Base-by-base conservation (phyloP, 2,797 vertebrate genomes). In the Xiphorhynchus erythropygius region DNA sequence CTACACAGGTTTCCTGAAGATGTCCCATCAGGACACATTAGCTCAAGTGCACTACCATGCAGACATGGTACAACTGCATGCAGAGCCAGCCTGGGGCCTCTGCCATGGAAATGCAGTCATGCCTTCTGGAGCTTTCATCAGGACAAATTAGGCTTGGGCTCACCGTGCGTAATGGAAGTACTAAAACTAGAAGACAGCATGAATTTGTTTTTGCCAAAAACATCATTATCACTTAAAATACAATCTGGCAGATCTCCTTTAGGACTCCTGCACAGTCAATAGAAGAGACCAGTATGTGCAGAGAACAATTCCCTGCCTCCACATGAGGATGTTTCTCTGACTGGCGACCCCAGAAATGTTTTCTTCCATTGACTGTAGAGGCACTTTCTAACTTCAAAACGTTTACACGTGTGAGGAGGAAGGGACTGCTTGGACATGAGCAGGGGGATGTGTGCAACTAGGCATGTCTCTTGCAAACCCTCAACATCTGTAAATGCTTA, bases 401-500 rank as follows among this genome's bases (percentile, higher is more conserved):
- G 9, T 11, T 69, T 68, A 32, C 41, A 6, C 1, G 0, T n/a
- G 25, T 56, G 44, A 85, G 75, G 46, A 83, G 60, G 73, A 70
- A 80, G 42, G 64, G 52, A 53, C 67, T 93, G 33, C 57, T 77
- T 65, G 76, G 89, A 89, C 75, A 85, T 32, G 68, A 68, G 84
- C 71, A 87, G 65, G 77, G 75, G 47, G 18, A 47, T 69, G 63
- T 88, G 70, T 73, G 49, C 80, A 86, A 12, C 50, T 3, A 5
- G 79, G 44, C 74, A 90, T 78, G 47, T 88, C 62, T 92, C 71
- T 73, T 84, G 80, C 63, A 82, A 91, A 60, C 56, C 22, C 44
- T 82, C 49, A 63, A 91, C 96, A 96, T 96, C 95, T 94, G 89
- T 81, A 84, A 93, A 67, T 50, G 67, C 76, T 94, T 97, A 91